Evolutionary conservation across 2,797 vertebrate genomes (phyloP).

Genomic region (Helarctos malayanus): DNA sequence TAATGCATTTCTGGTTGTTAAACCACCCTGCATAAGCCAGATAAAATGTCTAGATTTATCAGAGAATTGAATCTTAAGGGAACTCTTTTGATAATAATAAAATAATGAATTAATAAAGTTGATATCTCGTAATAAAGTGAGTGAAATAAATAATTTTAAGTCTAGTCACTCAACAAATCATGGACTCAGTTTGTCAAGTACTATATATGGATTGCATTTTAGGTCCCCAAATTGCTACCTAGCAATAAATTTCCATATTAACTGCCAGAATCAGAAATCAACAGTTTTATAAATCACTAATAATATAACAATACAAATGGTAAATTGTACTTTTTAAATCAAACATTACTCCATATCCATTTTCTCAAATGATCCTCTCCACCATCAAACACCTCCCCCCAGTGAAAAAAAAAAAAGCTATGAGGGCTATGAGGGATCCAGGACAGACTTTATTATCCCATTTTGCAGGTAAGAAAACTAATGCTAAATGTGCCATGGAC

Average conservation of each 20-base stretch:
- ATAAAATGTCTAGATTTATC: background rate
- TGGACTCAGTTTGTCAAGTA: background rate
- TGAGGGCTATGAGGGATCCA: background rate
- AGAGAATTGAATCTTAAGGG: background rate
- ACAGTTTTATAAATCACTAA: background rate
- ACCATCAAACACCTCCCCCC: accelerated
- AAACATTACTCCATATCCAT: background rate
- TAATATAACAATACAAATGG: background rate
- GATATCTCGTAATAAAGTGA: background rate
- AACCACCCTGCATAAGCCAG: background rate
- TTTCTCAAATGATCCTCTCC: background rate
- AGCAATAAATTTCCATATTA: background rate
- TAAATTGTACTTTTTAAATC: background rate
- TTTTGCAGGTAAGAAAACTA: background rate
- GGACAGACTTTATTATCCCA: background rate
- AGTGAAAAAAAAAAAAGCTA: background rate
- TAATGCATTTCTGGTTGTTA: background rate
- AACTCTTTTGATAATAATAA: conserved; percentile 45
- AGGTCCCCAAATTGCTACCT: background rate
- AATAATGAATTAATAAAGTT: background rate
- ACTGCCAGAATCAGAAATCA: background rate
- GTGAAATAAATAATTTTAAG: background rate
- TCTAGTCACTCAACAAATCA: background rate
- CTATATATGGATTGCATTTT: background rate
- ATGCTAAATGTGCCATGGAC: background rate